phyloP scores from a whole-genome alignment of 2,113 vertebrate species.

The Furnarius figulus region DNA sequence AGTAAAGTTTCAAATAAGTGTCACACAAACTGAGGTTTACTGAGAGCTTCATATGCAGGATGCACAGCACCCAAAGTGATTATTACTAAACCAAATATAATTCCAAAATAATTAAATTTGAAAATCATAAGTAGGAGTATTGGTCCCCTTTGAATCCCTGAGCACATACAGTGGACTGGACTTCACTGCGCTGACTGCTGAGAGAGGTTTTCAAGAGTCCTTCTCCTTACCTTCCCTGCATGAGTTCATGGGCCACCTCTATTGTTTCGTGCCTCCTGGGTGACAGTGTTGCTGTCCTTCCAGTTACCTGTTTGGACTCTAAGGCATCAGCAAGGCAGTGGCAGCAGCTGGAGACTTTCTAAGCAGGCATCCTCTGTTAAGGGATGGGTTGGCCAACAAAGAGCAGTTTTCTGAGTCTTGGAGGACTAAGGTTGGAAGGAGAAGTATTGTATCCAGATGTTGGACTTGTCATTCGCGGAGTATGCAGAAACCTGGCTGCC shows the following conservation, averaged over 20 bases:
- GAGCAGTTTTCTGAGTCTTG: background rate
- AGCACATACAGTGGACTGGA: background rate
- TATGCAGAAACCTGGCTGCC: background rate
- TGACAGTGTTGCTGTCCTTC: background rate
- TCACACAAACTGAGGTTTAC: background rate
- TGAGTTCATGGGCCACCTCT: background rate
- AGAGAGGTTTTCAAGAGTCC: background rate
- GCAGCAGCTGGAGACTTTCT: background rate
- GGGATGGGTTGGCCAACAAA: background rate
- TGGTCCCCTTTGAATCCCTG: background rate
- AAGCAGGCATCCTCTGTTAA: accelerated
- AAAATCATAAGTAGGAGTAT: background rate
- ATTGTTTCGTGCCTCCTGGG: background rate
- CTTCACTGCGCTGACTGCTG: background rate
- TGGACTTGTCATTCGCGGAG: background rate
- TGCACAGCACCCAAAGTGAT: background rate
- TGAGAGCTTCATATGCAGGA: background rate
- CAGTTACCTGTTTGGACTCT: background rate
- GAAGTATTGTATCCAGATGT: background rate
- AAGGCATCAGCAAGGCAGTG: background rate
- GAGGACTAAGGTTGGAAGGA: background rate
- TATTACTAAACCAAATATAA: background rate
- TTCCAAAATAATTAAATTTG: background rate
- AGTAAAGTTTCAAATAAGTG: background rate
- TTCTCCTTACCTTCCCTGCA: background rate